Conservation (phyloP, 1,140 invertebrate genomes). For the Drosophila pandora region DNA sequence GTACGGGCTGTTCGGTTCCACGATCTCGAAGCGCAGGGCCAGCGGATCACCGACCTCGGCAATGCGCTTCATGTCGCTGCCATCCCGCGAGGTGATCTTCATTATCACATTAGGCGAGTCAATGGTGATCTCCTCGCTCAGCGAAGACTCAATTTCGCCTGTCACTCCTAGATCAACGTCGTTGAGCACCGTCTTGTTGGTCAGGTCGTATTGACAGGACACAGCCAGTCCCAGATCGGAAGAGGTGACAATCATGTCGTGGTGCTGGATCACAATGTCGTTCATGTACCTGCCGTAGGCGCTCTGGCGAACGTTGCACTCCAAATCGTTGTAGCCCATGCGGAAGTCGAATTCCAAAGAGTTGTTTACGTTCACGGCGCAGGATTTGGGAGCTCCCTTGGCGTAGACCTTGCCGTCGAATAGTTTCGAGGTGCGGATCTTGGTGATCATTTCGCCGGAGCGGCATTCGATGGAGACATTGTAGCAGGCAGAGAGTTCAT, state of each 20-base stretch:
- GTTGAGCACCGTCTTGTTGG: slow-evolving; percentile 96
- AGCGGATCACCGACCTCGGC: slow-evolving; percentile 95
- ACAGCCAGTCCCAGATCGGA: slow-evolving; percentile 96
- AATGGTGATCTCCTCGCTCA: slow-evolving; percentile 93
- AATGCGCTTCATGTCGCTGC: slow-evolving; percentile 90
- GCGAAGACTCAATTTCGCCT: slow-evolving; percentile 91
- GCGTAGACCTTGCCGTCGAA: slow-evolving; percentile 98
- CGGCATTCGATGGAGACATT: slow-evolving; percentile 96
- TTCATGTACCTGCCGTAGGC: slow-evolving; percentile 93
- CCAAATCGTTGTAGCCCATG: slow-evolving; percentile 95
- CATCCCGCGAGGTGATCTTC: slow-evolving; percentile 94
- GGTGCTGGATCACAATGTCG: slow-evolving; percentile 96
- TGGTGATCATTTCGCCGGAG: slow-evolving; percentile 95
- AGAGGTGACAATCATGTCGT: slow-evolving; percentile 97
- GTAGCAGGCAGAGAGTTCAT: slow-evolving; percentile 96
- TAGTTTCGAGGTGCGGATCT: slow-evolving; percentile 94
- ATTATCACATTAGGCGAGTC: slow-evolving; percentile 97
- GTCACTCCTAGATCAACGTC: slow-evolving; percentile 95
- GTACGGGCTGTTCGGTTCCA: slow-evolving; percentile 95
- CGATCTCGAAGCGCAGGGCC: slow-evolving; percentile 95
- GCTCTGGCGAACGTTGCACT: slow-evolving; percentile 95
- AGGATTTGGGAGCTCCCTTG: slow-evolving; percentile 96
- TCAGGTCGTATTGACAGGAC: slow-evolving; percentile 96
- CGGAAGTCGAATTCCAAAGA: slow-evolving; percentile 94
- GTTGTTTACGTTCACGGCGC: slow-evolving; percentile 93